Evolutionary conservation across 2,888 invertebrate species (phyloP).

Genomic region (Axea sp.): DNA sequence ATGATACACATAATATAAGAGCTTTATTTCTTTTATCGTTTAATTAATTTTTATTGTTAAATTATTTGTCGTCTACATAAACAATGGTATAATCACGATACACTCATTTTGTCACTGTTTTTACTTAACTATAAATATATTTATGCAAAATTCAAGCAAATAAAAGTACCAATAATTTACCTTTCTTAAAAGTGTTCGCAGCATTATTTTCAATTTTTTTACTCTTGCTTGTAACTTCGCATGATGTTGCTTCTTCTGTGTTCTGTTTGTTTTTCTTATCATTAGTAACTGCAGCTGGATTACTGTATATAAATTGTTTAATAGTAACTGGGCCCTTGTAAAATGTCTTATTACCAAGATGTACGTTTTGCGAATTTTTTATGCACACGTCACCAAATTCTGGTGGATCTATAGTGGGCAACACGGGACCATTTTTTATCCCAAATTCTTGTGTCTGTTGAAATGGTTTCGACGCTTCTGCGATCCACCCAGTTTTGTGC

Average conservation of each 20-base stretch:
- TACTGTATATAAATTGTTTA: slow-evolving; percentile 84
- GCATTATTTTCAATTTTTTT: neutral
- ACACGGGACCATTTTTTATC: slow-evolving; percentile 62
- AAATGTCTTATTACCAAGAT: slow-evolving; percentile 88
- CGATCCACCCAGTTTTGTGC: slow-evolving; percentile 37
- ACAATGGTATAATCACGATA: too few relatives aligned
- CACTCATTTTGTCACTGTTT: too few relatives aligned
- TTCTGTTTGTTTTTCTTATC: neutral
- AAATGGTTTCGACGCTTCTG: slow-evolving; percentile 50
- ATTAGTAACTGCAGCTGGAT: slow-evolving; percentile 28
- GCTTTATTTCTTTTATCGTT: too few relatives aligned
- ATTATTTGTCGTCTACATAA: too few relatives aligned
- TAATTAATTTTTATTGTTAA: too few relatives aligned
- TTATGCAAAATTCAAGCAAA: too few relatives aligned
- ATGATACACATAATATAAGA: too few relatives aligned
- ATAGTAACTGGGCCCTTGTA: slow-evolving; percentile 90
- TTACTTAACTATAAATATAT: too few relatives aligned
- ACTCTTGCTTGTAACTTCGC: neutral
- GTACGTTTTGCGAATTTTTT: slow-evolving; percentile 85
- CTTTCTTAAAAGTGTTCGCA: too few relatives aligned
- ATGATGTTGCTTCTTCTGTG: too few relatives aligned
- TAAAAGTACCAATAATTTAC: too few relatives aligned
- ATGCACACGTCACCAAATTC: slow-evolving; percentile 84
- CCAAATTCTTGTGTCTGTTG: slow-evolving; percentile 61
- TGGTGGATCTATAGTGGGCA: slow-evolving; percentile 73